Evolutionary conservation across 2,888 invertebrate genomes (phyloP), one percentile per base, ranked within the genome.

Genomic region (Drosophila buzzatii): DNA sequence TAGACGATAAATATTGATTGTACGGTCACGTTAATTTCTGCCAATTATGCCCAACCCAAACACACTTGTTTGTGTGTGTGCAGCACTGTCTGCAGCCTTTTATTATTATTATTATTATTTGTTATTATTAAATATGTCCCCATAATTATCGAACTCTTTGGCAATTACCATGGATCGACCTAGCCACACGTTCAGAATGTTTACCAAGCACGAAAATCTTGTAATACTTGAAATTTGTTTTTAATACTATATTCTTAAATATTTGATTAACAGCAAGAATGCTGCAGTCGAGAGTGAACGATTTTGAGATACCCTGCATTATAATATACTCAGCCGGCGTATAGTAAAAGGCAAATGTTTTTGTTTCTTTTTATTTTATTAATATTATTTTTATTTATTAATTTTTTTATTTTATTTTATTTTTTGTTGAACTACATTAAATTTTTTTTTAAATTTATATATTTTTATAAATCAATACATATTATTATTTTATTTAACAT

Each of bases 1-100:
- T 76, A 84, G 76, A 57, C 79, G 69, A 89, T 85, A 84, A 85
- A 85, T 85, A 87, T 85, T 89, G 85, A 85, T 89, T 84, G 74
- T 79, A 75, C 47, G 89, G 82, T 66, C 66, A 84, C 82, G 82
- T 84, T 89, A 85, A 85, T 85, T 89, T 89, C 82, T 84, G 77
- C 82, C 85, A 85, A 85, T 85, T 89, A 85, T 84, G 87, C 31
- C 49, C 49, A 49, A 59, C 65, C 82, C 42, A 70, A 39, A 47
- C 44, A 63, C 68, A 23, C 51, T 61, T 66, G 56, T 56, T 16
- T 16, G 27, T 49, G 45, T 16, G 23, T 16, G 27, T 9, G 45
- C 23, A 42, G 56, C 49, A 44, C 45, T 60, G 67, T 60, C 73
- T 76, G 82, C 57, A 52, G 42, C 39, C 51, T 70, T 76, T 64